Conservation (phyloP, 2,797 vertebrate genomes). For the Naso thynnoides region DNA sequence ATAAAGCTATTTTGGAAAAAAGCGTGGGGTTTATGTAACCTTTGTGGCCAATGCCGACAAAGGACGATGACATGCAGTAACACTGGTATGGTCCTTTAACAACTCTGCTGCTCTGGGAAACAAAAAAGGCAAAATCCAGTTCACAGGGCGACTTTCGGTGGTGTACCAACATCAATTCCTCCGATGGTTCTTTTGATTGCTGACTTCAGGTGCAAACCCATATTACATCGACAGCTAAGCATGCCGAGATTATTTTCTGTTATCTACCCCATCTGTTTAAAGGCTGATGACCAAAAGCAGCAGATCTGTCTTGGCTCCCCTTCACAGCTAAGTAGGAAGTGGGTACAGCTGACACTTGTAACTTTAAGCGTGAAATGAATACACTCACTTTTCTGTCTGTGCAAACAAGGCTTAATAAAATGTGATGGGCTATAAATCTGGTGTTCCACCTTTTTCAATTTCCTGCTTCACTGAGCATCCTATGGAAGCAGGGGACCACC, state of each 20-base stretch:
- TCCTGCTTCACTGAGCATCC: conserved; percentile 80
- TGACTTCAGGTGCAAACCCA: conserved; percentile 45
- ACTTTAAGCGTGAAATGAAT: conserved; percentile 79
- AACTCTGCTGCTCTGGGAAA: too few relatives aligned
- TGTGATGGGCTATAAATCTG: conserved; percentile 77
- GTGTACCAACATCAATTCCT: conserved; percentile 43
- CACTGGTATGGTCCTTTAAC: too few relatives aligned
- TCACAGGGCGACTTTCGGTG: conserved; percentile 32
- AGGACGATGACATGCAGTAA: too few relatives aligned
- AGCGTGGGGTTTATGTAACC: too few relatives aligned
- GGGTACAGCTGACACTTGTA: conserved; percentile 71
- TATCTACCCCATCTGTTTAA: conserved; percentile 60
- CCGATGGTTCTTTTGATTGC: conserved; percentile 37
- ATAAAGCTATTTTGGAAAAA: too few relatives aligned
- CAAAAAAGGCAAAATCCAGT: conserved; percentile 26
- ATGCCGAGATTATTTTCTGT: conserved; percentile 50
- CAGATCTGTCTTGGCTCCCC: conserved; percentile 46
- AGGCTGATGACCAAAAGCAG: conserved; percentile 38
- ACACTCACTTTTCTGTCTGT: conserved; percentile 75
- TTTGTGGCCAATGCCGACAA: too few relatives aligned
- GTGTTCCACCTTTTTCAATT: conserved; percentile 82
- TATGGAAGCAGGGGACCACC: conserved; percentile 67
- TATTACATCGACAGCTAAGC: conserved; percentile 43
- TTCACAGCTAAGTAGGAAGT: conserved; percentile 53
- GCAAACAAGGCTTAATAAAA: conserved; percentile 85